Evolutionary conservation across 1,140 invertebrate species (phyloP), one percentile per base, ranked within the genome.

Genomic region (Drosophila sucinea): DNA sequence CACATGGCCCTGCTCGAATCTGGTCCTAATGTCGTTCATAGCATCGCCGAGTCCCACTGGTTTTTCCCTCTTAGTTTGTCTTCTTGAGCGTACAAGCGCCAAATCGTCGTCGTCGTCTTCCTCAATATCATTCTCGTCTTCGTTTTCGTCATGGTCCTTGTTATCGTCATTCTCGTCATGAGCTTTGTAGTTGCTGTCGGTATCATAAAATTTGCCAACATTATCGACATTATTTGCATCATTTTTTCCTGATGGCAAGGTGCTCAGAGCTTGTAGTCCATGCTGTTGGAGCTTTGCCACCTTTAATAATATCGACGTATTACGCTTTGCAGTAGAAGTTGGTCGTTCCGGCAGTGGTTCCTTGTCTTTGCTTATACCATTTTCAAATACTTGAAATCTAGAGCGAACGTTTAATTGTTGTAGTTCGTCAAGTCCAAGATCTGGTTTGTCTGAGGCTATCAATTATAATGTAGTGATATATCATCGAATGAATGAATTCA

Each of bases 341-440:
- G 68, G 54, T 1, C 38, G 41, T 17, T 56, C n/a, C 10, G 23
- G 30, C 11, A 30, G 10, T 25, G 47, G n/a, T 29, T 73, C 47
- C 1, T 56, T 54, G 30, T 67, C 55, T 8, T 93, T 91, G 2
- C 93, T 91, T n/a, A 92, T 92, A 75, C 94, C 95, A 57, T 85
- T 89, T 92, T 97, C 96, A 92, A 98, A 98, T 67, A 97, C 95
- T 92, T 97, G 95, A 93, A 97, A 98, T 61, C 96, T 94, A 60
- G 96, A 96, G 91, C 97, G 97, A 1, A 98, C 96, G 92, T 98
- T 97, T 55, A 98, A 92, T 68, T 94, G 94, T 10, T 95, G 95
- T 51, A 98, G 91, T 90, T 98, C 97, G 81, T 97, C 96, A 25
- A 98, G 93, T 27, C 97, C 97, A 40, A 98, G 94, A 92, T 97